These are phyloP conservation scores for Alethe diademata DNA, from an alignment of 2,113 vertebrate genomes.

Conservation along the genomic window DNA sequence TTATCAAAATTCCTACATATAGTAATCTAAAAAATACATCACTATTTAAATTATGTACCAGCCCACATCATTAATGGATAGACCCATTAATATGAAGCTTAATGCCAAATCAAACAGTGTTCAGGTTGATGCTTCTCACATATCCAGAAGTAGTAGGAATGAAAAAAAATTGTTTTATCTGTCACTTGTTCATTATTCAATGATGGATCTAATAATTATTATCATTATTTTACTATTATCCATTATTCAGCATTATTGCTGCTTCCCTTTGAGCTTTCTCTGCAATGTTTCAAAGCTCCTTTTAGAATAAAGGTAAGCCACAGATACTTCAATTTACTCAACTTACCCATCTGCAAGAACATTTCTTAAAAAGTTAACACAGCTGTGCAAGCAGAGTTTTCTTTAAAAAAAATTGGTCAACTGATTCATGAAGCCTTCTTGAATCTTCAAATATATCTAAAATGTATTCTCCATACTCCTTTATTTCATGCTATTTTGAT, in stretches of 20 bases:
- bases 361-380: not conserved
- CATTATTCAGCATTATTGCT: not conserved
- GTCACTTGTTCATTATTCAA: not conserved
- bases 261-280: not conserved
- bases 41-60: not conserved
- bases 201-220: not conserved
- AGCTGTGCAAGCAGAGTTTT: not conserved
- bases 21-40: not conserved
- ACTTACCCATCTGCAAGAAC: not conserved
- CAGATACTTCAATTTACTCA: not conserved
- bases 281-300: not conserved
- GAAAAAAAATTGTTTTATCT: not conserved
- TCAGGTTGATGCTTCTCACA: not conserved
- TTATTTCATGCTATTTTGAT: not conserved
- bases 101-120: not conserved
- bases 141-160: not conserved
- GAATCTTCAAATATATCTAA: not conserved
- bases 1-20: not conserved
- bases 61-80: not conserved
- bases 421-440: not conserved
- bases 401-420: conserved; percentile 8
- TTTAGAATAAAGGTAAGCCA: not conserved
- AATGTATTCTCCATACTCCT: not conserved
- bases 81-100: not conserved
- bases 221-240: not conserved